Evolutionary conservation across 1,140 invertebrate species (phyloP).

Genomic region (Dufourea novaeangliae): DNA sequence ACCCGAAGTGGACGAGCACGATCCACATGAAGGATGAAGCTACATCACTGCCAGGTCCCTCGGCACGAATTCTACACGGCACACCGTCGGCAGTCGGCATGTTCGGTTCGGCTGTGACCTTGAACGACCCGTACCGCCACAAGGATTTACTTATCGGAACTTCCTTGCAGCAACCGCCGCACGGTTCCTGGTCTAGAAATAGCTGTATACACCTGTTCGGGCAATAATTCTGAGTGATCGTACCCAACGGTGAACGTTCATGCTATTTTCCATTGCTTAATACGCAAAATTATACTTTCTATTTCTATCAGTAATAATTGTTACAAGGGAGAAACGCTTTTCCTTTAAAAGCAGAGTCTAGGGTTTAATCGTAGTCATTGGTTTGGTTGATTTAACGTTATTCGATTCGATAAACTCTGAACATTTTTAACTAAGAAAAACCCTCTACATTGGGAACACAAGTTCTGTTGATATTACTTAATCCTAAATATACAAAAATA

Average conservation of each 20-base stretch:
- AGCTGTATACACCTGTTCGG: conserved; percentile 42
- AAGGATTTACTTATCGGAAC: conserved; percentile 44
- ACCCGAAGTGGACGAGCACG: conserved; percentile 47
- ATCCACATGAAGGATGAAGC: conserved; percentile 28
- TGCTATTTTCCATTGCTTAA: too few species aligned
- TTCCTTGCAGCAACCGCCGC: conserved; percentile 27
- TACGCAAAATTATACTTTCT: conserved; percentile 1
- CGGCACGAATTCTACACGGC: conserved; percentile 36
- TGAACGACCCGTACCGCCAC: conserved; percentile 31
- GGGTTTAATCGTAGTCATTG: too few species aligned
- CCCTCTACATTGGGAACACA: too few species aligned
- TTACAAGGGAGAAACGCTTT: too few species aligned
- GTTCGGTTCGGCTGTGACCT: conserved; percentile 28
- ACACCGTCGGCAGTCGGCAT: conserved; percentile 26
- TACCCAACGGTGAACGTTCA: too few species aligned
- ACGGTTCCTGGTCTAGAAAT: conserved; percentile 58
- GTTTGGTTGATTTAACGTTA: too few species aligned
- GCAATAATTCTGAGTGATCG: conserved; percentile 21
- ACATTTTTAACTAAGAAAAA: too few species aligned
- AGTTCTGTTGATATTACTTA: too few species aligned
- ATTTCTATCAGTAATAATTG: too few species aligned
- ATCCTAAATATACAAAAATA: too few species aligned
- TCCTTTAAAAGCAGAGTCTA: too few species aligned
- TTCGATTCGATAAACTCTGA: too few species aligned
- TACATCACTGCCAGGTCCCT: conserved; percentile 37